These are phyloP conservation scores for Formica selysi DNA, from an alignment of 1,140 invertebrate species.

Conservation along the genomic window DNA sequence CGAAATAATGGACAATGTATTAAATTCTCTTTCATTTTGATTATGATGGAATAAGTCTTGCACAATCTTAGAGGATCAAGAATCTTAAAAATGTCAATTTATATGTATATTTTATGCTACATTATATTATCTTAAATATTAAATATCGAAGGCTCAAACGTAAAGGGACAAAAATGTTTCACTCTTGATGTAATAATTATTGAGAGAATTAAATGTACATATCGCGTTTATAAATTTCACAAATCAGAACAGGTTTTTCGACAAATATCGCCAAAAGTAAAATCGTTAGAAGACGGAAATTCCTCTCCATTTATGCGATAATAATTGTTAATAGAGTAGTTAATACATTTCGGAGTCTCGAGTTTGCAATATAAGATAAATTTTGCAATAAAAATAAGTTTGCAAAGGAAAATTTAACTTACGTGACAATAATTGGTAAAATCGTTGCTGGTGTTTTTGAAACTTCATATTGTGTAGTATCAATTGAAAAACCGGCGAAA, in stretches of 20 bases:
- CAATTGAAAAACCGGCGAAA: neutral
- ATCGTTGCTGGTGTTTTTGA: neutral
- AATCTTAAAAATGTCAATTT: neutral
- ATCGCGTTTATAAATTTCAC: neutral
- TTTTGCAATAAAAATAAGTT: neutral
- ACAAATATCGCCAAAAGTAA: neutral
- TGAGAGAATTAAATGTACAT: neutral
- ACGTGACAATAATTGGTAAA: slow-evolving; percentile 15
- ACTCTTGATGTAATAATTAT: neutral
- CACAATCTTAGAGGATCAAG: neutral
- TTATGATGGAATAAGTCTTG: neutral
- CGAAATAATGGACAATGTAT: neutral
- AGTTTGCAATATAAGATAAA: neutral
- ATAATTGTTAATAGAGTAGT: neutral
- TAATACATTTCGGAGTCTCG: neutral
- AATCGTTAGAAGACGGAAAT: neutral
- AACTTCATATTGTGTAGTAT: neutral
- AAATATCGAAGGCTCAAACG: neutral
- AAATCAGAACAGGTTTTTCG: neutral
- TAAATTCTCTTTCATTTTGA: neutral
- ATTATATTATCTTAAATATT: neutral
- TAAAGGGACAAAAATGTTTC: neutral
- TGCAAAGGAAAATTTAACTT: neutral
- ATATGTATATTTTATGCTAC: neutral
- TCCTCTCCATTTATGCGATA: neutral